Conservation (phyloP, 2,797 vertebrate species). For the Gobio occitaniae region DNA sequence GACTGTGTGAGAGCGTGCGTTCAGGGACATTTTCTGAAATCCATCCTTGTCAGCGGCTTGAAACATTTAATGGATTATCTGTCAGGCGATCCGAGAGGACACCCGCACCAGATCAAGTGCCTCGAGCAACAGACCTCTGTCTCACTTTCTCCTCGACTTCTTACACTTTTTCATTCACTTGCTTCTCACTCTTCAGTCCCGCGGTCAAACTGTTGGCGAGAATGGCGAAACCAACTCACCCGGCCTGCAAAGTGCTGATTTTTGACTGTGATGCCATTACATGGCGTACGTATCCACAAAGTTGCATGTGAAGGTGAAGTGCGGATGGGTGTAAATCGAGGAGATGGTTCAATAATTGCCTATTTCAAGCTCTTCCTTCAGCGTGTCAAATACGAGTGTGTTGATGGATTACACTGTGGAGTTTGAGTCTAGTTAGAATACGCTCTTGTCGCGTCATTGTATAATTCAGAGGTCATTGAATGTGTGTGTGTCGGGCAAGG, state of each 20-base stretch:
- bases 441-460: slow-evolving; percentile 80
- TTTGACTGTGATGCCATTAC: slow-evolving; percentile 39
- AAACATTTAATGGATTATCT: slow-evolving; percentile 83
- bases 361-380: slow-evolving; percentile 85
- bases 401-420: slow-evolving; percentile 81
- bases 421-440: slow-evolving; percentile 81
- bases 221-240: neutral
- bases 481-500: slow-evolving; percentile 75
- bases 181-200: slow-evolving; percentile 16
- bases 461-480: slow-evolving; percentile 80
- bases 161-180: slow-evolving; percentile 36
- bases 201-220: neutral
- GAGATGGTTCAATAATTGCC: slow-evolving; percentile 86
- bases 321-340: slow-evolving; percentile 71
- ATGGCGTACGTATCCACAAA: slow-evolving; percentile 6
- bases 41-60: slow-evolving; percentile 74
- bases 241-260: neutral
- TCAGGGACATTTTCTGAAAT: slow-evolving; percentile 64
- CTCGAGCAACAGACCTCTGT: slow-evolving; percentile 52
- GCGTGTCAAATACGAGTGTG: slow-evolving; percentile 80
- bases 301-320: slow-evolving; percentile 33
- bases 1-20: slow-evolving; percentile 29
- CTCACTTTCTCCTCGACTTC: slow-evolving; percentile 24
- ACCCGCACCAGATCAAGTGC: slow-evolving; percentile 75
- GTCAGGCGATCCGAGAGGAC: slow-evolving; percentile 77